A percentile compares a stretch with the other conserved stretches of the same genome.
Conservation (phyloP, 2,113 vertebrate species). For the Podarcis muralis region DNA sequence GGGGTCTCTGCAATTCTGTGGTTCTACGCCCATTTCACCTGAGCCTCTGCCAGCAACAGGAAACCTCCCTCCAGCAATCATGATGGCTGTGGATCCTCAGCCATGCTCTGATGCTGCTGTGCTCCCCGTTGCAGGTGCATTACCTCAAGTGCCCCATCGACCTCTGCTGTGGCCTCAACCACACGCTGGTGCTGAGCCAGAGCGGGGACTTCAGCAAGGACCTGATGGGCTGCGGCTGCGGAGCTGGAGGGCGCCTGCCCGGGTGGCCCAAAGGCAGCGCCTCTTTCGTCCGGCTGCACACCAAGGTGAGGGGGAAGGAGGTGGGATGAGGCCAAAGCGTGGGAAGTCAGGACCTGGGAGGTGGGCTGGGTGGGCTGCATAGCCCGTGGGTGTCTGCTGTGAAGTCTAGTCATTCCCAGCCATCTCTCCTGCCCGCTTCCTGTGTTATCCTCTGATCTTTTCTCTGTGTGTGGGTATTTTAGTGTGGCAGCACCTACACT, state of each 20-base stretch:
- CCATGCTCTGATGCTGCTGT: neutral
- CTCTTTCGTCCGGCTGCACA: slow-evolving; percentile 72
- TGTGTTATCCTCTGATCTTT: neutral
- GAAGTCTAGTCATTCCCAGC: too few species aligned
- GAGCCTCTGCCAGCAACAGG: too few species aligned
- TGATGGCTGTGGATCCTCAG: too few species aligned
- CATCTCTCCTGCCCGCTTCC: neutral
- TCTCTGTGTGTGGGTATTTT: too few species aligned
- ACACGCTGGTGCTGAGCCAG: slow-evolving; percentile 72
- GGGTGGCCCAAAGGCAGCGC: slow-evolving; percentile 75
- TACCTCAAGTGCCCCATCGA: slow-evolving; percentile 67
- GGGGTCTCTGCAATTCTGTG: too few species aligned
- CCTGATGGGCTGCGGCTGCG: slow-evolving; percentile 77
- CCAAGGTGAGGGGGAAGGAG: slow-evolving; percentile 61
- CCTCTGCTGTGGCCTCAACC: slow-evolving; percentile 78
- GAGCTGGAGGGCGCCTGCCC: slow-evolving; percentile 72
- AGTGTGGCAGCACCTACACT: too few species aligned
- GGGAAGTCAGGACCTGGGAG: neutral
- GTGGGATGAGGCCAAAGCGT: fast-evolving
- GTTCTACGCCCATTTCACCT: too few species aligned
- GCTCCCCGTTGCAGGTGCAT: slow-evolving; percentile 58
- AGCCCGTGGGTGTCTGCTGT: neutral
- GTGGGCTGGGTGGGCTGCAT: neutral
- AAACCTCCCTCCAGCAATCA: neutral
- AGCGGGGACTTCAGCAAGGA: slow-evolving; percentile 65